phyloP scores from a whole-genome alignment of 2,888 invertebrate species.

The Gasteruption jaculator region DNA sequence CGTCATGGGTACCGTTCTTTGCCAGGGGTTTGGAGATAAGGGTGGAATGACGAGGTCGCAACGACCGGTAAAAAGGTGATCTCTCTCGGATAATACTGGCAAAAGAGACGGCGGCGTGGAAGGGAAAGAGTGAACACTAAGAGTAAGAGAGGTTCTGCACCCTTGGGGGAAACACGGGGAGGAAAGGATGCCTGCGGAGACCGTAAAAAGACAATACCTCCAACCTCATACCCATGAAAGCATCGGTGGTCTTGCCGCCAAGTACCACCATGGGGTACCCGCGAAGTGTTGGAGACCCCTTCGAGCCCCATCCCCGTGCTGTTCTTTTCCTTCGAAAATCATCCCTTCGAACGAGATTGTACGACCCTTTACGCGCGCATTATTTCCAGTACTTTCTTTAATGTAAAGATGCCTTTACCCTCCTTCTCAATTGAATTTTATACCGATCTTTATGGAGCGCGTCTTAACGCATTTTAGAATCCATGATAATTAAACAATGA shows the following conservation, averaged over 20 bases:
- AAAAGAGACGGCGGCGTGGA: conserved; percentile 21
- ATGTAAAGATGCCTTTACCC: no score
- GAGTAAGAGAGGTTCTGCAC: conserved; percentile 21
- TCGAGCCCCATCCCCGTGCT: no score
- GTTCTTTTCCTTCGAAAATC: no score
- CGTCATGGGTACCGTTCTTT: conserved; percentile 36
- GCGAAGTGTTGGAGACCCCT: no score
- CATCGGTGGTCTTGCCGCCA: conserved; percentile 27
- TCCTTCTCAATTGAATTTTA: no score
- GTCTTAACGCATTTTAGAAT: no score
- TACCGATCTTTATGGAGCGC: no score
- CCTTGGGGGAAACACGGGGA: conserved; percentile 29
- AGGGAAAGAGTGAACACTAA: conserved; percentile 20
- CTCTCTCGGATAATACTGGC: conserved; percentile 44
- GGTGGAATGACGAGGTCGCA: conserved; percentile 51
- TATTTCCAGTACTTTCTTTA: no score
- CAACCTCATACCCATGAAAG: conserved; percentile 36
- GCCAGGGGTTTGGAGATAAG: conserved; percentile 43
- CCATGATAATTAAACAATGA: no score
- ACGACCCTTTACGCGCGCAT: no score
- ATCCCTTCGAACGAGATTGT: no score
- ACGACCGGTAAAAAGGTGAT: conserved; percentile 52
- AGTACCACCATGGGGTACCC: conserved; percentile 31
- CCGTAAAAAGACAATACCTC: conserved; percentile 50
- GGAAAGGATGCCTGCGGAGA: conserved; percentile 33